Evolutionary conservation across 2,113 vertebrate genomes (phyloP).

Genomic region (Grammomys surdaster): DNA sequence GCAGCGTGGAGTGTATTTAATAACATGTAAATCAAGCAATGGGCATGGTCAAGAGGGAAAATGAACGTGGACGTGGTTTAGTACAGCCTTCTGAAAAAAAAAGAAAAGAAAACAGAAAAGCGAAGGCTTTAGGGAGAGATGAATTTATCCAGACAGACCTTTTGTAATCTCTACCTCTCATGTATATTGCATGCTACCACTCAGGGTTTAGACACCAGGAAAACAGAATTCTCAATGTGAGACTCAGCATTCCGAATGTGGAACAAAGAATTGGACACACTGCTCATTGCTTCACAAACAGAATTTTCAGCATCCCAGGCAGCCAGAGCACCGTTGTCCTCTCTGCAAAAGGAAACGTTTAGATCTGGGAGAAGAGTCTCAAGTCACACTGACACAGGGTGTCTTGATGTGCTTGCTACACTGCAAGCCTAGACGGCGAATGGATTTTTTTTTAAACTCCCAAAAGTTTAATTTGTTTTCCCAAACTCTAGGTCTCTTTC

Average conservation of each 20-base stretch:
- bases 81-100: constrained; percentile 3
- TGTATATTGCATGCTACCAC: constrained; percentile 63
- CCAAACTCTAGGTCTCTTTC: constrained; percentile 53
- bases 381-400: neutral
- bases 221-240: constrained; percentile 75
- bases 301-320: constrained; percentile 79
- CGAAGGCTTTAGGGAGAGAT: neutral
- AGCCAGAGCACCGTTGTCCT: constrained; percentile 48
- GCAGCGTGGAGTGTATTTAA: neutral
- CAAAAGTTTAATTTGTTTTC: constrained; percentile 48
- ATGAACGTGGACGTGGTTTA: neutral
- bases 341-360: constrained; percentile 62
- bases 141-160: constrained; percentile 46
- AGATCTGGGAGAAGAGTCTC: constrained; percentile 74
- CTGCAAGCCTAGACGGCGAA: constrained; percentile 32
- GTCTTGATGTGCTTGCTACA: neutral
- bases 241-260: constrained; percentile 72
- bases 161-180: constrained; percentile 74
- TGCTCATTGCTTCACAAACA: constrained; percentile 82
- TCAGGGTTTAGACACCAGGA: constrained; percentile 78
- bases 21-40: constrained; percentile 62
- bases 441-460: neutral
- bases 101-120: neutral
- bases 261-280: constrained; percentile 80
- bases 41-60: constrained; percentile 30